A percentile compares a stretch with the other conserved stretches of the same genome.
These are phyloP conservation scores for Drosophila paranaensis DNA, from an alignment of 2,888 invertebrate species.

Conservation along the genomic window DNA sequence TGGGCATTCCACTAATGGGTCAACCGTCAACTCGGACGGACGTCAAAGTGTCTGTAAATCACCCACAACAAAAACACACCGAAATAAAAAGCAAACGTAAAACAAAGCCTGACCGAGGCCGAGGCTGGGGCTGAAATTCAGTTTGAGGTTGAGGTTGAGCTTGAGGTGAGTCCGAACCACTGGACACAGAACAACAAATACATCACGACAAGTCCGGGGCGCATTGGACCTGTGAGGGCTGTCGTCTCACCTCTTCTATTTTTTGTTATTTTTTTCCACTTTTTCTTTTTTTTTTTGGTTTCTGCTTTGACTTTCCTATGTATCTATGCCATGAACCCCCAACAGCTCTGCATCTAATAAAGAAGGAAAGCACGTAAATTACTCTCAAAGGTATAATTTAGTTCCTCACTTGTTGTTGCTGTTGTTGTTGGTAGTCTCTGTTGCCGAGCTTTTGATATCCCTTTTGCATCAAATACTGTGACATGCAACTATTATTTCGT, in stretches of 20 bases:
- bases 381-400: constrained; percentile 82
- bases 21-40: constrained; percentile 76
- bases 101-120: constrained; percentile 41
- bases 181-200: constrained; percentile 55
- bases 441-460: constrained; percentile 50
- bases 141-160: constrained; percentile 25
- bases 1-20: constrained; percentile 77
- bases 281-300: constrained; percentile 11
- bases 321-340: constrained; percentile 21
- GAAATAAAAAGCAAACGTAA: constrained; percentile 32
- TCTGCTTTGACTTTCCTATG: constrained; percentile 32
- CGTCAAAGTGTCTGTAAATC: constrained; percentile 80
- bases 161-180: constrained; percentile 14
- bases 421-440: constrained; percentile 10
- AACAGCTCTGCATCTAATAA: constrained; percentile 65
- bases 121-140: not conserved
- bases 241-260: constrained; percentile 33
- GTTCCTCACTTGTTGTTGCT: constrained; percentile 59
- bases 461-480: constrained; percentile 56
- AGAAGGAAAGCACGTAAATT: constrained; percentile 79
- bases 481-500: constrained; percentile 47
- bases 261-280: not conserved
- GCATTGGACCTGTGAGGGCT: constrained; percentile 15
- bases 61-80: constrained; percentile 62
- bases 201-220: constrained; percentile 59